Evolutionary conservation across 2,797 vertebrate species (phyloP), one percentile per base, ranked within the genome.

Genomic region (Phoeniculus purpureus): DNA sequence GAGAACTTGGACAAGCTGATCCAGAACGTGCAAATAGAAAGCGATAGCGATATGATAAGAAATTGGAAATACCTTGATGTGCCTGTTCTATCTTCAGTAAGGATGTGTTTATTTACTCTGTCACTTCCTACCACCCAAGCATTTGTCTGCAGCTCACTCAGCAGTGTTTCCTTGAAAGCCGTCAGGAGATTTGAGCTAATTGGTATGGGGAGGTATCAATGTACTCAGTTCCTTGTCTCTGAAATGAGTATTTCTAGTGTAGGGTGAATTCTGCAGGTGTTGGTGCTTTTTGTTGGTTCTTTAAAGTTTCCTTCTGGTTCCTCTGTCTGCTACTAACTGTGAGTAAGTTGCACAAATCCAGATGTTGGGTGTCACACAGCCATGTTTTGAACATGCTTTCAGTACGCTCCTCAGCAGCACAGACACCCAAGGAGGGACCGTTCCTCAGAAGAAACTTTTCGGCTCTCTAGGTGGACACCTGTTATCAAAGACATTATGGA

Each of bases 401-500:
- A 96, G 74, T 62, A 80, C 82, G 78, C 96, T 93, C 59, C 89
- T 84, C 96, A 95, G 79, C 97, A 97, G 64, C 96, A 97, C 54
- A 99, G 98, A 97, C 68, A 97, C 5, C 37, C 86, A n/a, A 98
- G 99, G 89, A 98, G 98, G 67, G 98, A 99, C 89, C 98, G 98
- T 13, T 98, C 98, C 79, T 96, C 98, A 51, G 98, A 98, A 65
- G 98, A 99, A 97, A 98, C 94, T 8, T 99, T 98, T 96, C 99
- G 98, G 58, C 98, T 99, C 43, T 99, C 99, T 82, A 98, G 99
- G 64, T 99, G 99, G 99, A 99, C 98, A 2, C 99, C 99, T 17
- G 79, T 99, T 87, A 98, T 99, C 95, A 99, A 99, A 96, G 99
- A 99, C 79, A 93, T 99, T 66, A 99, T 99, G 98, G 99, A 99